Conservation (phyloP, 2,797 vertebrate species). For the Sternotherus odoratus region DNA sequence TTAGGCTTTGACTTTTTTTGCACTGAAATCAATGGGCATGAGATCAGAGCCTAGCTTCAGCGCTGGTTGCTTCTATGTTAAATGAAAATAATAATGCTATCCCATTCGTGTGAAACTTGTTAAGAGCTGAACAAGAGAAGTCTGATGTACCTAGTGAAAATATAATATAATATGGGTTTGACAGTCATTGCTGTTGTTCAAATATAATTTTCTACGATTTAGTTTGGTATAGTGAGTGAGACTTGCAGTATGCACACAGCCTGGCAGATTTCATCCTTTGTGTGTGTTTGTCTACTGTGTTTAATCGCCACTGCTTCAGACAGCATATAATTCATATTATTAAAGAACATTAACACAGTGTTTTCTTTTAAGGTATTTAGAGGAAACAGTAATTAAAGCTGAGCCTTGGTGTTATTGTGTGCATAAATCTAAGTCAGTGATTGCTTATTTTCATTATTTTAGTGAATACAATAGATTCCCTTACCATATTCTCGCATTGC, state of each 20-base stretch:
- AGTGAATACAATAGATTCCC: neutral
- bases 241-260: neutral
- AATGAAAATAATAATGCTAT: neutral
- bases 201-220: neutral
- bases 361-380: neutral
- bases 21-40: neutral
- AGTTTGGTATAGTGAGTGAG: neutral
- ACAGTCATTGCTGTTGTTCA: neutral
- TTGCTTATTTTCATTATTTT: neutral
- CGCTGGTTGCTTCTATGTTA: neutral
- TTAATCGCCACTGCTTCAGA: too few species aligned
- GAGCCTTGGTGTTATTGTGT: neutral
- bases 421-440: neutral
- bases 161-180: neutral
- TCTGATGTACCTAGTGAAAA: neutral
- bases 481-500: neutral
- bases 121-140: neutral
- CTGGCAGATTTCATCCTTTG: neutral
- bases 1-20: neutral
- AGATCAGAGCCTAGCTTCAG: neutral
- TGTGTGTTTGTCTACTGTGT: neutral
- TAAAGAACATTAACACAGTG: neutral
- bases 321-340: too few species aligned
- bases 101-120: neutral
- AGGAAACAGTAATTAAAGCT: neutral